Conservation (phyloP, 2,797 vertebrate genomes). For the Gymnopithys bicolor region DNA sequence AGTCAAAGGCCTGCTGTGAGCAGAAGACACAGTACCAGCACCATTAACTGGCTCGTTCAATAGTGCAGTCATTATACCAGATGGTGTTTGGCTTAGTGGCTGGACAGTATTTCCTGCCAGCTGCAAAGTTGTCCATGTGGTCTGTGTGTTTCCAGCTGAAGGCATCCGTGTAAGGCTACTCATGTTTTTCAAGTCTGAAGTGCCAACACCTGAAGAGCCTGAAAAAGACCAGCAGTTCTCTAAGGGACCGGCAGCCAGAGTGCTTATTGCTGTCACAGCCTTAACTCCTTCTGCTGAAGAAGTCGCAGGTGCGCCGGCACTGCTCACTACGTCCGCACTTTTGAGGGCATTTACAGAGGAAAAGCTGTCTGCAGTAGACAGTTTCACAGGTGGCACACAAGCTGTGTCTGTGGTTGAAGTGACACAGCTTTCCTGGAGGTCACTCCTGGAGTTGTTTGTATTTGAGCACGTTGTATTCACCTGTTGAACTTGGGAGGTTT, state of each 20-base stretch:
- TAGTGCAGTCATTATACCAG: conserved; percentile 78
- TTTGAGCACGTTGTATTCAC: conserved; percentile 39
- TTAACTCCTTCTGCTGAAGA: conserved; percentile 71
- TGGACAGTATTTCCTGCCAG: conserved; percentile 94
- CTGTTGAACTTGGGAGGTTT: conserved; percentile 28
- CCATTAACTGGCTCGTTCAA: conserved; percentile 62
- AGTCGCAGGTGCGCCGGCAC: conserved; percentile 33
- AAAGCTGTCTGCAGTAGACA: conserved; percentile 64
- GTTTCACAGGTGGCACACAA: conserved; percentile 68
- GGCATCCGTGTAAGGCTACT: conserved; percentile 81
- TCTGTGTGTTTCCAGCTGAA: conserved; percentile 93
- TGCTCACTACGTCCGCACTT: conserved; percentile 68
- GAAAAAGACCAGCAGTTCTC: conserved; percentile 78
- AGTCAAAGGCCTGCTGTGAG: conserved; percentile 59
- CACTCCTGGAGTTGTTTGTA: conserved; percentile 22
- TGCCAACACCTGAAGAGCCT: conserved; percentile 70
- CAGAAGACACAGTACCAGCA: conserved; percentile 27
- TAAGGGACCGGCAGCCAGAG: conserved; percentile 63
- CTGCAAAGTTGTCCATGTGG: conserved; percentile 97
- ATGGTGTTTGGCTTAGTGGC: conserved; percentile 83
- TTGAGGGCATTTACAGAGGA: conserved; percentile 70
- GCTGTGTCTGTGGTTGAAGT: background rate
- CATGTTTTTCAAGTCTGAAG: conserved; percentile 80
- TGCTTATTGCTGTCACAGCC: conserved; percentile 26
- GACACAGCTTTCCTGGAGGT: conserved; percentile 54